Evolutionary conservation across 2,797 vertebrate genomes (phyloP).

Genomic region (Cryptoprocta ferox): DNA sequence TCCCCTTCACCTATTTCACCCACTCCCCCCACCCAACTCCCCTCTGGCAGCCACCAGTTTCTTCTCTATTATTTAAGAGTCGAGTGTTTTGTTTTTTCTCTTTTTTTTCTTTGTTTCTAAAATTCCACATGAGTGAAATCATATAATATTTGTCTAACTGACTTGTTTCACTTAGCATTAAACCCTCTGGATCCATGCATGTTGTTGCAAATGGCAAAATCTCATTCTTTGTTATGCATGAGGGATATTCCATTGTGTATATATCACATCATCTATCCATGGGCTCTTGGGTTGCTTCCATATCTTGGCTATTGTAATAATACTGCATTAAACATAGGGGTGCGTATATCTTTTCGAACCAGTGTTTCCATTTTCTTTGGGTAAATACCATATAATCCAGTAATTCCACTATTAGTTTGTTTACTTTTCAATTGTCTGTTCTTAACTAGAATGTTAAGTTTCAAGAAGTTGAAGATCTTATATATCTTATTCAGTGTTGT

Average conservation of each 20-base stretch:
- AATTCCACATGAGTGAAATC: background rate
- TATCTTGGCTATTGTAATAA: background rate
- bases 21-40: background rate
- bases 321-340: background rate
- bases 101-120: background rate
- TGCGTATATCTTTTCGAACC: background rate
- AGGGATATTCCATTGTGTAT: background rate
- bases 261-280: background rate
- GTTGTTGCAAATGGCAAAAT: background rate
- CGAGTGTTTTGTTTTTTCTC: background rate
- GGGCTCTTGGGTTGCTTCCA: background rate
- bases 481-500: background rate
- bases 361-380: background rate
- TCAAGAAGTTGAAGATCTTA: background rate
- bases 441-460: background rate
- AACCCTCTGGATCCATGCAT: background rate
- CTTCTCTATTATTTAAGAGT: background rate
- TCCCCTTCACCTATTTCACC: background rate
- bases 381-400: background rate
- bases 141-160: background rate
- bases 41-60: background rate
- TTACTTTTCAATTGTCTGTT: background rate
- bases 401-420: background rate
- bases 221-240: background rate
- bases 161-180: background rate